phyloP scores from a whole-genome alignment of 2,113 vertebrate genomes.

The Girardinichthys multiradiatus region DNA sequence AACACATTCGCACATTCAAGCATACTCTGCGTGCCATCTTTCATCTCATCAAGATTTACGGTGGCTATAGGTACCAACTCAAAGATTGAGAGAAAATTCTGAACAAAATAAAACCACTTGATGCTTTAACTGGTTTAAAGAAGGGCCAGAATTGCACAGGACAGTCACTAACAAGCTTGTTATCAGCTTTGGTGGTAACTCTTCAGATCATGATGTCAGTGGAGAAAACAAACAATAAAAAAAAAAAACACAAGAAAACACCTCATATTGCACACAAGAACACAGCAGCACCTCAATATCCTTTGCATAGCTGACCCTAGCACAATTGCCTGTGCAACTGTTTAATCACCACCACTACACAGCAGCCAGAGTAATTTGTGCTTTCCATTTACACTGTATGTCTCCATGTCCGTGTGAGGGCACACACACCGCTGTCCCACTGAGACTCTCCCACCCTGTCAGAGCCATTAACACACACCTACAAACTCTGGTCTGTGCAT shows the following conservation, averaged over 20 bases:
- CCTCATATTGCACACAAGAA: neutral
- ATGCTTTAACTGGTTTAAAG: constrained; percentile 64
- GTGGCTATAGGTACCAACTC: constrained; percentile 22
- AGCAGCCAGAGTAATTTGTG: constrained; percentile 73
- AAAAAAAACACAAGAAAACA: constrained; percentile 2
- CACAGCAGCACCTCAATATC: constrained; percentile 50
- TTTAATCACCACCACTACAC: constrained; percentile 80
- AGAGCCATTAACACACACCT: neutral
- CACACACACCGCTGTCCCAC: constrained; percentile 22
- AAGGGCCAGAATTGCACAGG: constrained; percentile 46
- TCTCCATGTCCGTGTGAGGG: neutral
- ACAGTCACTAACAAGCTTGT: constrained; percentile 64
- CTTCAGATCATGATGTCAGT: neutral
- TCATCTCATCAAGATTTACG: constrained; percentile 50
- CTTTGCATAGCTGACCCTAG: constrained; percentile 64
- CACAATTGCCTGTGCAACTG: constrained; percentile 80
- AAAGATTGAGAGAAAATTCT: constrained; percentile 17
- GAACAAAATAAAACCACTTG: constrained; percentile 55
- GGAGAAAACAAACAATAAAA: neutral
- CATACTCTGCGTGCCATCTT: constrained; percentile 31
- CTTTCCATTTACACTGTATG: constrained; percentile 53
- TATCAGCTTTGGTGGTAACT: constrained; percentile 42
- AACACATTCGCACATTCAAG: constrained; percentile 16
- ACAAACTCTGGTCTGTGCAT: constrained; percentile 13
- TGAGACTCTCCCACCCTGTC: constrained; percentile 17